Base-by-base conservation (phyloP, 1,140 invertebrate species). In the Octopus bimaculoides region DNA sequence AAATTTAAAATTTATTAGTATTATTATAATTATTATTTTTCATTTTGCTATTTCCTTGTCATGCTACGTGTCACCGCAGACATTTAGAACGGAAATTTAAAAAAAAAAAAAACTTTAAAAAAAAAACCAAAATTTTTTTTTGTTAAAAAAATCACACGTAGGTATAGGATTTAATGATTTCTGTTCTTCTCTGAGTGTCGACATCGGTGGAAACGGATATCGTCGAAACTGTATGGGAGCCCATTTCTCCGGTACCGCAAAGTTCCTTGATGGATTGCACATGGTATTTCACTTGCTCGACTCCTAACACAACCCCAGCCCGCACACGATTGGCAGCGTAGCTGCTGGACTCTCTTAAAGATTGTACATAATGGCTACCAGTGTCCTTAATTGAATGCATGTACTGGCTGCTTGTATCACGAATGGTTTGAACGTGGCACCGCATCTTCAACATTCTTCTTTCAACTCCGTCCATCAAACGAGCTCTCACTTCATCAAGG, bases 171-270 rank as follows among this genome's bases (percentile, higher is more conserved):
- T 69, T 69, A 14, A 69, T 75, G 7, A 86, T 78, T 78, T 84
- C 81, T 10, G 75, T 80, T 14, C 56, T 66, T 54, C 86, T 79
- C 6, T 86, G 80, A 8, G 86, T 85, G 66, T 89, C 87, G 7
- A 86, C 81, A 80, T 88, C 85, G 5, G 88, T 87, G 4, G 85
- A 82, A 14, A 89, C 82, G 4, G 88, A 88, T 0, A 89, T 76
- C 71, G 85, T 86, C 20, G 88, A 89, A 1, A 89, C 84, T 4
- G 88, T 89, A 71, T 88, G 86, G 9, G 81, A 78, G 9, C 86
- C 85, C 87, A 88, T 88, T 56, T 89, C 87, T 17, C 88, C 87
- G 3, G 87, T 88, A n/a, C 88, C 88, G 76, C 88, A 89, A 14
- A 89, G 85, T 76, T 89, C 88, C 66, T 86, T 86, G 73, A 89